phyloP scores from a whole-genome alignment of 1,140 invertebrate genomes.

The Ceratoteleas bidentatus region DNA sequence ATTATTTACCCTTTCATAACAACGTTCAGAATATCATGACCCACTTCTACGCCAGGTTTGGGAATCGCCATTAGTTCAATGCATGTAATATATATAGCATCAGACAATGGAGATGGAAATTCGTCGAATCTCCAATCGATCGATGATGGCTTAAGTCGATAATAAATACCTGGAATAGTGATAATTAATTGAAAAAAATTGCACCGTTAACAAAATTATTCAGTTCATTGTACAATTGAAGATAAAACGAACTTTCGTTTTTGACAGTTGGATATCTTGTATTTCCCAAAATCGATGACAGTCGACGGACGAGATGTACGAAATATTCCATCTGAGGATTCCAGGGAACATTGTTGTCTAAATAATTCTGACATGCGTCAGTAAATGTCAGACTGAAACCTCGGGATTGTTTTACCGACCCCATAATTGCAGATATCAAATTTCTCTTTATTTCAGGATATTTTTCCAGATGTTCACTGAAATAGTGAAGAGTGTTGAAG shows the following conservation, averaged over 20 bases:
- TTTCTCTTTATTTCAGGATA: conserved; percentile 90
- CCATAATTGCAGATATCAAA: conserved; percentile 91
- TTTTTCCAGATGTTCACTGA: conserved; percentile 93
- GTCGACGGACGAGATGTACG: conserved; percentile 82
- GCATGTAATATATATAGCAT: conserved; percentile 95
- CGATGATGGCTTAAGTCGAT: conserved; percentile 89
- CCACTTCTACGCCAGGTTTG: conserved; percentile 88
- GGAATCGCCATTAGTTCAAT: conserved; percentile 97
- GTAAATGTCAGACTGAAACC: conserved; percentile 93
- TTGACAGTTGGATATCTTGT: too few relatives aligned
- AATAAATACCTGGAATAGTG: conserved; percentile 86
- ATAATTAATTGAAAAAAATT: not conserved
- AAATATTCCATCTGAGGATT: conserved; percentile 95
- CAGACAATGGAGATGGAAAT: conserved; percentile 96
- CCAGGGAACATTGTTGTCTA: conserved; percentile 89
- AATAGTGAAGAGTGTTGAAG: conserved; percentile 98
- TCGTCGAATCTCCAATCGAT: conserved; percentile 99
- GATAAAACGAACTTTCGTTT: too few relatives aligned
- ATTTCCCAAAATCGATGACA: too few relatives aligned
- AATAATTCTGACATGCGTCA: conserved; percentile 91
- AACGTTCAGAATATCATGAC: conserved; percentile 92
- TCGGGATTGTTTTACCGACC: conserved; percentile 91
- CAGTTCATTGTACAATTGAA: conserved; percentile 86
- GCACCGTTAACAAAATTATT: not conserved
- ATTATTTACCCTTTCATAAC: conserved; percentile 87